phyloP scores from a whole-genome alignment of 2,113 vertebrate genomes.

The Speoplatyrhinus poulsoni region DNA sequence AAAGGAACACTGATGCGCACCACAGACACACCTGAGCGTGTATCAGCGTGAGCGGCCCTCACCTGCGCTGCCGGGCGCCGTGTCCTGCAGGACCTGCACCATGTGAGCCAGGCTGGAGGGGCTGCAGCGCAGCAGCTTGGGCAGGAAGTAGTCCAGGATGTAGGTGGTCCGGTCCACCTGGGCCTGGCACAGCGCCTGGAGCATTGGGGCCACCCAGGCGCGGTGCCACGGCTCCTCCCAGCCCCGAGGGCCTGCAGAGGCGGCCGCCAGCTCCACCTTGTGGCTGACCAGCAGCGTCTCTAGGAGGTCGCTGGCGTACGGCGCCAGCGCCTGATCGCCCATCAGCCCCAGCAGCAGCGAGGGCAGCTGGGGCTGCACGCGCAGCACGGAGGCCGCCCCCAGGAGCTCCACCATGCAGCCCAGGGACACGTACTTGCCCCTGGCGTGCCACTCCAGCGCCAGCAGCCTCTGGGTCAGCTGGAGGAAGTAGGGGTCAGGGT shows the following conservation, averaged over 20 bases:
- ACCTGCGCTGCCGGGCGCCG: constrained; percentile 77
- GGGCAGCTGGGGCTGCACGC: constrained; percentile 81
- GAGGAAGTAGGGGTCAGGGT: constrained; percentile 78
- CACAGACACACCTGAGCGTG: neutral
- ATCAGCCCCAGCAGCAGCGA: constrained; percentile 83
- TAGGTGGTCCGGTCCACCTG: constrained; percentile 86
- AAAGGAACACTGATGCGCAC: too few species aligned
- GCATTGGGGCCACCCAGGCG: constrained; percentile 88
- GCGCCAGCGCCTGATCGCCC: constrained; percentile 89
- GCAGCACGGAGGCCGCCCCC: constrained; percentile 81
- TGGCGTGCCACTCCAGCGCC: constrained; percentile 89
- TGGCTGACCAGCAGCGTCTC: constrained; percentile 92
- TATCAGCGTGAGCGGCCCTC: constrained; percentile 27
- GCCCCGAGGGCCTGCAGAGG: neutral
- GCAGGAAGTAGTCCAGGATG: constrained; percentile 92
- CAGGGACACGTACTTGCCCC: constrained; percentile 90
- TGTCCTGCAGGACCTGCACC: constrained; percentile 85
- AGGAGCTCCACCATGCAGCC: constrained; percentile 86
- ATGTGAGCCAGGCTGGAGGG: constrained; percentile 88
- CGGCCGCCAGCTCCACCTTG: constrained; percentile 76
- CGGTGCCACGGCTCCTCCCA: constrained; percentile 87
- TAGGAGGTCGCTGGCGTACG: constrained; percentile 89
- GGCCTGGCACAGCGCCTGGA: constrained; percentile 84
- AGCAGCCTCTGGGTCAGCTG: constrained; percentile 80
- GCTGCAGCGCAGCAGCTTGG: constrained; percentile 87